Base-by-base conservation (phyloP, 2,888 invertebrate species). In the Eupithecia insigniata region DNA sequence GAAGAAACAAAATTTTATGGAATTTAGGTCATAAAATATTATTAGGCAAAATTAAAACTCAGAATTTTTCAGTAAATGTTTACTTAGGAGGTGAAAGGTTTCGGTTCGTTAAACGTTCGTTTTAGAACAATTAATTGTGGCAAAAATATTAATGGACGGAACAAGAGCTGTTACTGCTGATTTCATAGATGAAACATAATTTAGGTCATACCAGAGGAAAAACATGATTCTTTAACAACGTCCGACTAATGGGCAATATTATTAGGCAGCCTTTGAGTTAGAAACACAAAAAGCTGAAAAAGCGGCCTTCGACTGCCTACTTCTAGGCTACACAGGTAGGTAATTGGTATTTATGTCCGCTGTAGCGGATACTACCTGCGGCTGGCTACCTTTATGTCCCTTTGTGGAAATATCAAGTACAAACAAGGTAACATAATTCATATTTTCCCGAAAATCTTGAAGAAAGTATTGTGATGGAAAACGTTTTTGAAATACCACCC, bases 341-440 rank as follows among this genome's bases (percentile, higher is more conserved):
- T 81, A 81, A 82, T 81, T 80, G 77, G 70, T 80, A 80, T 79
- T 80, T 79, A 79, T 78, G 78, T 74, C 70, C 78, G 74, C 71
- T 76, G 69, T 69, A 46, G 65, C 69, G 68, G 65, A 77, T 74
- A 70, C 46, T 71, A n/a, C n/a, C 61, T 51, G 3, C 26, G 32
- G 67, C 60, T 36, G 32, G 67, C 39, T 64, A 22, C n/a, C 22
- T 68, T 68, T 62, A 51, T 66, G 61, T 64, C 66, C 55, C 36
- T 64, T 69, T 34, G 43, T 69, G 28, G 46, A 58, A 62, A 55
- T 55, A 55, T 60, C 60, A 18, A 60, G 30, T 1, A 51, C 3
- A 10, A 51, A 51, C 22, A 10, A 55, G 55, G 26, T 26, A 14
- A 55, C 12, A 10, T 51, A 1, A 26, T 5, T 55, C 55, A 5